Base-by-base conservation (phyloP, 2,888 invertebrate species). In the Conomelus anceps region DNA sequence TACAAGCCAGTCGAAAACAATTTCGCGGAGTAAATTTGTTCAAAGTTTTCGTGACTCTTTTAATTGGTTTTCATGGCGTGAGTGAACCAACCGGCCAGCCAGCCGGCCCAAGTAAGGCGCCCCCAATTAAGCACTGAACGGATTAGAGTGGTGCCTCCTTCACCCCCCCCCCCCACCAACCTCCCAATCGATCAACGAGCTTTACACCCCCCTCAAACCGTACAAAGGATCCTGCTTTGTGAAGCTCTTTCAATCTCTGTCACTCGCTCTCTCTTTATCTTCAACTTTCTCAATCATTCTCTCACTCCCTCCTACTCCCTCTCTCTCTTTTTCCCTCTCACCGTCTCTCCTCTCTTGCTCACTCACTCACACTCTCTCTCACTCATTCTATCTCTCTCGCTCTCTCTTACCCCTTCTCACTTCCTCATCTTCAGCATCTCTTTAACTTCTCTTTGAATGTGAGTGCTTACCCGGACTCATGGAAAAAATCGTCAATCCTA, bases 61-160 rank as follows among this genome's bases (percentile, higher is more conserved):
- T 86, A 86, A 86, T 86, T 86, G 86, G 86, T 86, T 86, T 86
- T 86, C 86, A 86, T 86, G 86, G 86, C 86, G 86, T 86, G 86
- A 86, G 24, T 13, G 11, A 17, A 34, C 13, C n/a, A n/a, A n/a
- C n/a, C n/a, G n/a, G n/a, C n/a, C n/a, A n/a, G 11, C 34, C 13
- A 34, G 17, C n/a, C 63, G 63, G 63, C 20, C 63, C 34, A 34
- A 34, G 34, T 17, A 34, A n/a, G n/a, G 63, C 86, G 24, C 23
- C 22, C 86, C 86, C 86, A 86, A 86, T 86, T 86, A 86, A 86
- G 22, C 86, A 86, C 29, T 29, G 86, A 86, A 86, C 29, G 86
- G 86, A 86, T 86, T 86, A 86, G n/a, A n/a, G 63, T 13, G 34
- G 1, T 13, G 13, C 34, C 34, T 17, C 63, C 3, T 4, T n/a